Evolutionary conservation across 2,888 invertebrate genomes (phyloP), one percentile per base, ranked within the genome.

Genomic region (Nephrotoma appendiculata): DNA sequence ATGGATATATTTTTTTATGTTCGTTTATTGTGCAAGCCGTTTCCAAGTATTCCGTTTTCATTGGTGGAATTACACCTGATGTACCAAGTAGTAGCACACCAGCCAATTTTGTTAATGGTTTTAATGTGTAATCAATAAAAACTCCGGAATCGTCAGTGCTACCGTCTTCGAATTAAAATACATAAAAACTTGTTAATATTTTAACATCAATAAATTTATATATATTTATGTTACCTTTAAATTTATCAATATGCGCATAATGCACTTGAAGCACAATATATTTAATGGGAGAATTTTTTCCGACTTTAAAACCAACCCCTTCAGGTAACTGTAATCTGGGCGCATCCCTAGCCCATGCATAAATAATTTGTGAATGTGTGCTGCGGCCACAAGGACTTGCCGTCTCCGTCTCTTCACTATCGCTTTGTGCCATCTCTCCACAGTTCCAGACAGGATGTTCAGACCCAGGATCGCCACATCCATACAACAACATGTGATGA

Each of bases 201-300:
- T 11, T 11, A 5, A 19, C 42, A 31, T 42, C 57, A 48, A 48
- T 12, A 41, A 41, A 11, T 41, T 41, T 41, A 57, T 45, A 86
- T 52, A 31, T 85, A 85, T 86, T 5, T 85, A n/a, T 89, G 88
- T 91, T 91, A 95, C 95, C 92, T 89, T 93, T 92, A 88, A 96
- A 96, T 71, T 91, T 91, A 3, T 93, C 92, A 11, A 94, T 92
- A 87, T 93, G 93, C 88, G 95, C 95, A 90, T 98, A 98, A 91
- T 98, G 98, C 0, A 99, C 96, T 92, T 99, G 99, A 52, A 99
- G 92, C 0, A 99, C 98, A 87, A 99, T 92, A 91, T 98, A 98
- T 89, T 96, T 95, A 88, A 98, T 96, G 11, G 94, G 93, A 0
- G 98, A 96, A 87, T 94, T 94, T 87, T 94, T 94, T 6, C 99